Evolutionary conservation across 1,140 invertebrate genomes (phyloP).

Genomic region (Ganaspis sp.): DNA sequence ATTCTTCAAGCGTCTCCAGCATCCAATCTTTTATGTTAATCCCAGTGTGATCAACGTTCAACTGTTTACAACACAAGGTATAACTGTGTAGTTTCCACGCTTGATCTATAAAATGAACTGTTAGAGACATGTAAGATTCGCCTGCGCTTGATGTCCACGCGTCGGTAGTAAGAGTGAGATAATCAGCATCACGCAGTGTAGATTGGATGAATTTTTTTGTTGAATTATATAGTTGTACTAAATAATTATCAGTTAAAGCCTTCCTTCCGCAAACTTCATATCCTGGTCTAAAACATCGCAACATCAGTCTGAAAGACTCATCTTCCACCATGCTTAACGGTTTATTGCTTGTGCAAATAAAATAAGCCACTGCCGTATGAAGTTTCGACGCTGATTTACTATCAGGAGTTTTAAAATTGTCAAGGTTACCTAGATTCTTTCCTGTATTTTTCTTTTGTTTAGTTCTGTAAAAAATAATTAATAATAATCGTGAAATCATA

Average conservation of each 20-base stretch:
- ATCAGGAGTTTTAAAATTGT: not conserved
- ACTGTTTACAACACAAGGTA: not conserved
- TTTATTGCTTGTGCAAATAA: not conserved
- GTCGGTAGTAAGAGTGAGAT: not conserved
- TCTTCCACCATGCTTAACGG: not conserved
- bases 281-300: not conserved
- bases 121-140: not conserved
- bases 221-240: not conserved
- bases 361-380: not conserved
- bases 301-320: not conserved
- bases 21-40: not conserved
- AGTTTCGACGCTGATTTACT: not conserved
- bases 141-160: not conserved
- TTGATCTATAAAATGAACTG: not conserved
- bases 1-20: not conserved
- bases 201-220: not conserved
- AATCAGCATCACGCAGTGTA: not conserved
- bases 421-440: not conserved
- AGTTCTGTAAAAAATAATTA: slow-evolving; percentile 12
- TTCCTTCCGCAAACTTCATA: not conserved
- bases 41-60: not conserved
- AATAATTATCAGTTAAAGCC: not conserved
- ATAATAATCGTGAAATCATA: not conserved
- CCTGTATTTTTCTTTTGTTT: not conserved
- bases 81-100: not conserved